Conservation (phyloP, 2,797 vertebrate genomes). For the Babyrousa celebensis region DNA sequence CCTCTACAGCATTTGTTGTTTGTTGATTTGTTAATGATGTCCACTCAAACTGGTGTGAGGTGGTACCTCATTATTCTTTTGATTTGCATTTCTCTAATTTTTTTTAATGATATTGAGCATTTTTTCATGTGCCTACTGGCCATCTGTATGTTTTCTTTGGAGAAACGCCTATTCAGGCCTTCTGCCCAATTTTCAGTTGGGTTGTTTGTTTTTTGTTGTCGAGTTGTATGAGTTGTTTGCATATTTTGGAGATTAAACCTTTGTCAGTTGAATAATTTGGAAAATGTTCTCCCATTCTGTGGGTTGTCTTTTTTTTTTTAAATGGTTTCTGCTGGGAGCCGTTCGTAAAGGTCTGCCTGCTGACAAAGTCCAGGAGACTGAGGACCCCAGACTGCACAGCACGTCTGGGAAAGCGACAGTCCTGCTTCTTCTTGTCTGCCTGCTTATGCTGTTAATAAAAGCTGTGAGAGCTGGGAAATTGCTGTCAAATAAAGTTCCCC, state of each 20-base stretch:
- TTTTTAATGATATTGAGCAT: neutral
- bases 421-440: too few species aligned
- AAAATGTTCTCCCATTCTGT: neutral
- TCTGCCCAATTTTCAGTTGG: neutral
- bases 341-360: too few species aligned
- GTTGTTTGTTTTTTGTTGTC: neutral
- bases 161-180: neutral
- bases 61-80: neutral
- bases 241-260: neutral
- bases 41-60: neutral
- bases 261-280: neutral
- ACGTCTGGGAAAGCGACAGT: too few species aligned
- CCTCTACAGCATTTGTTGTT: neutral
- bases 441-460: too few species aligned
- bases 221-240: neutral
- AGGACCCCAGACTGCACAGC: too few species aligned
- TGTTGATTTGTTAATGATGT: neutral
- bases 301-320: neutral
- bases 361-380: too few species aligned
- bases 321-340: too few species aligned
- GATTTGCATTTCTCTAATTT: neutral
- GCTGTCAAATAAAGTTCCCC: too few species aligned
- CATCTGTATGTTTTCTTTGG: neutral
- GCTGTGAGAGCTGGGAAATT: too few species aligned
- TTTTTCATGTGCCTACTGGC: neutral